phyloP scores from a whole-genome alignment of 30 jellyfish, hydroid and myxozoan species.

The Phacellophora camtschatica region DNA sequence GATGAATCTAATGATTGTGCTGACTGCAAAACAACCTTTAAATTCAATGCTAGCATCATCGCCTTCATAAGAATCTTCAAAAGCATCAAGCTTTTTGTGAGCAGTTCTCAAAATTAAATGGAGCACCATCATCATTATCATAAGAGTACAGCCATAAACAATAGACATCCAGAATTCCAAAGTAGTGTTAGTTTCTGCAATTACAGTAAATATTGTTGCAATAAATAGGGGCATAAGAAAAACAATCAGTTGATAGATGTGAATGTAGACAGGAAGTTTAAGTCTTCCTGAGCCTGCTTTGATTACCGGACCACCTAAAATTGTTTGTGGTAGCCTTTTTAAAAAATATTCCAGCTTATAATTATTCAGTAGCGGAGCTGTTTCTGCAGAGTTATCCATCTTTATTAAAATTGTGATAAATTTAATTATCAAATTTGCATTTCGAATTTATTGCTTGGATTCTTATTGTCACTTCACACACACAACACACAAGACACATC shows the following conservation, averaged over 20 bases:
- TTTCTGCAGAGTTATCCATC: conserved; percentile 62
- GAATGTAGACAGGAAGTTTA: conserved; percentile 28
- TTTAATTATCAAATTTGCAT: too few relatives aligned
- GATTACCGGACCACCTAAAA: conserved; percentile 60
- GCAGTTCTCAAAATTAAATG: neutral
- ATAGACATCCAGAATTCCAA: conserved; percentile 1
- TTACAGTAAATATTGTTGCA: conserved; percentile 33
- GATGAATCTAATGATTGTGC: conserved; percentile 2
- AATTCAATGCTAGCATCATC: conserved; percentile 60
- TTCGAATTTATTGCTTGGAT: too few relatives aligned
- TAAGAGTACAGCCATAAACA: conserved; percentile 28
- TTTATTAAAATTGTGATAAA: neutral
- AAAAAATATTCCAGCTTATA: conserved; percentile 50
- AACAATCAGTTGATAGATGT: conserved; percentile 30
- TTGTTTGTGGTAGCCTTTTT: conserved; percentile 57
- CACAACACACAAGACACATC: too few relatives aligned
- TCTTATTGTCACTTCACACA: too few relatives aligned
- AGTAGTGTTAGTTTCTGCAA: conserved; percentile 27
- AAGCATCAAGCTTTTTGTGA: neutral
- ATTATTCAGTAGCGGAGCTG: conserved; percentile 66
- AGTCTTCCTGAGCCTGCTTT: neutral
- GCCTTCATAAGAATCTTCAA: neutral
- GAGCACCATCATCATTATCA: conserved; percentile 1
- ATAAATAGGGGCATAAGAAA: conserved; percentile 49
- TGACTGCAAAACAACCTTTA: conserved; percentile 12